A percentile compares a stretch with the other conserved stretches of the same genome.
Evolutionary conservation across 2,888 invertebrate species (phyloP).

Genomic region (Pristionchus maxplancki): DNA sequence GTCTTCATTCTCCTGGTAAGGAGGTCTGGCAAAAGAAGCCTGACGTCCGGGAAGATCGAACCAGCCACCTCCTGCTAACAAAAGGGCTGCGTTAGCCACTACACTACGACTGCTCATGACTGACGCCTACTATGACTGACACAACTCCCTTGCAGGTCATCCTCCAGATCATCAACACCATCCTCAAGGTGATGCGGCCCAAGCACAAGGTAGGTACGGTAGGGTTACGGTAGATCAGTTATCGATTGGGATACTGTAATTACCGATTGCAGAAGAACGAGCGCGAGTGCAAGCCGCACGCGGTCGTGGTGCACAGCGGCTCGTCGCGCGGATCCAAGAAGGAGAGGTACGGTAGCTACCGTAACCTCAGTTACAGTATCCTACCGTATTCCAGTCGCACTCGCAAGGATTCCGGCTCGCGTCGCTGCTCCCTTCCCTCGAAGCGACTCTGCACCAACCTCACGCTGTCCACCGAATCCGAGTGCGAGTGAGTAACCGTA

Average conservation of each 20-base stretch:
- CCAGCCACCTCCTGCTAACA: too few species aligned
- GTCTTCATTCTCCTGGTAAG: slow-evolving; percentile 3
- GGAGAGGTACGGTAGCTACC: background rate
- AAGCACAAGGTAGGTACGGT: background rate
- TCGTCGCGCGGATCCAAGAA: background rate
- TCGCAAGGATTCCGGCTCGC: background rate
- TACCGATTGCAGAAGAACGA: background rate
- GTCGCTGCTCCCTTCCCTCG: slow-evolving; percentile 9
- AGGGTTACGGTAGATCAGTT: background rate
- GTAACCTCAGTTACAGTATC: background rate
- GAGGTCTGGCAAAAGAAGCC: too few species aligned
- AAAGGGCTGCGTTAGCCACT: too few species aligned
- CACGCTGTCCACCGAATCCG: background rate
- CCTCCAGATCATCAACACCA: slow-evolving; percentile 24
- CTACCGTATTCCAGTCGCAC: background rate
- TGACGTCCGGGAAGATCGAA: too few species aligned
- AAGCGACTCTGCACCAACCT: slow-evolving; percentile 3
- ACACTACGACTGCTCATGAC: too few species aligned
- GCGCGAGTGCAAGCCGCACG: background rate
- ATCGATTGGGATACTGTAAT: background rate
- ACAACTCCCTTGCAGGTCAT: background rate
- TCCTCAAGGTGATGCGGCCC: slow-evolving; percentile 23
- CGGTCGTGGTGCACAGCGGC: background rate
- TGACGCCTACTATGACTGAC: too few species aligned
- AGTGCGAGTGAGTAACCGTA: slow-evolving; percentile 4